Evolutionary conservation across 2,797 vertebrate genomes (phyloP).

Genomic region (Coendou prehensilis): DNA sequence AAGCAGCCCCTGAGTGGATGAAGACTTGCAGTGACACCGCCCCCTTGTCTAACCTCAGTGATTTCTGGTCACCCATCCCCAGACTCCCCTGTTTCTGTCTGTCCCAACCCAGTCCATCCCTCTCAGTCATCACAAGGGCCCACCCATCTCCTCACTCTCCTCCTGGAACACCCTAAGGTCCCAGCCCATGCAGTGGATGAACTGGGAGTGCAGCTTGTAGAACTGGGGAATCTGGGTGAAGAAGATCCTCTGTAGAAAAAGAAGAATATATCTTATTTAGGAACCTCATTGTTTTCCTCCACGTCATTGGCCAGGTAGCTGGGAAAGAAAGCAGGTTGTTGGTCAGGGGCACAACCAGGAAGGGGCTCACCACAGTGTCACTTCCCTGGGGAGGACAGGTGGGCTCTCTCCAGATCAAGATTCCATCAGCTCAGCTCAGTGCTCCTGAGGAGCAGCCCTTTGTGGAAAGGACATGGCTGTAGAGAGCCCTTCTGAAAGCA

Average conservation of each 20-base stretch:
- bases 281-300: conserved; percentile 68
- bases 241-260: conserved; percentile 51
- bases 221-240: not conserved
- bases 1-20: not conserved
- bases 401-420: not conserved
- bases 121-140: not conserved
- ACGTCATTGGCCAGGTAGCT: conserved; percentile 77
- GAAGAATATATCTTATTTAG: conserved; percentile 57
- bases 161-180: not conserved
- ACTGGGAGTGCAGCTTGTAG: conserved; percentile 60
- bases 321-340: not conserved
- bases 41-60: not conserved
- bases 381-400: not conserved
- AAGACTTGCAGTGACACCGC: too few relatives aligned
- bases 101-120: not conserved
- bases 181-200: conserved; percentile 46
- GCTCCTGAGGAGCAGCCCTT: not conserved
- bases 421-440: not conserved
- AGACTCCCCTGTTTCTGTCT: not conserved
- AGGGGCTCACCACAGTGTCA: not conserved
- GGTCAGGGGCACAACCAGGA: not conserved
- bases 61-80: not conserved
- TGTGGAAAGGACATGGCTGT: not conserved
- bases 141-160: conserved; percentile 67
- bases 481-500: not conserved